These are phyloP conservation scores for Galago senegalensis DNA, from an alignment of 2,797 vertebrate species.

Conservation along the genomic window DNA sequence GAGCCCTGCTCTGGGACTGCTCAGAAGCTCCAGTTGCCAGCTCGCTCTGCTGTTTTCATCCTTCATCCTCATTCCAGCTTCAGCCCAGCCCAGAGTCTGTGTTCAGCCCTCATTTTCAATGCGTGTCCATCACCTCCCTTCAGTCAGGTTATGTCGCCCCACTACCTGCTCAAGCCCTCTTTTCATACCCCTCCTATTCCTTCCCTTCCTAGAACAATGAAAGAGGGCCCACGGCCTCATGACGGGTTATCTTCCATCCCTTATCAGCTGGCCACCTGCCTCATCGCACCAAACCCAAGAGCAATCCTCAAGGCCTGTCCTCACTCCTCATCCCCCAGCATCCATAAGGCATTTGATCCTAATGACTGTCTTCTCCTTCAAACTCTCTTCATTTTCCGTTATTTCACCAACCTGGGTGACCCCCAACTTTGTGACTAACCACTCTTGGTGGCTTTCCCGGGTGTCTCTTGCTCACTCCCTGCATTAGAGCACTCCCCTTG, in stretches of 20 bases:
- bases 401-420: neutral
- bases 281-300: neutral
- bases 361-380: neutral
- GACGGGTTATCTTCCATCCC: too few relatives aligned
- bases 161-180: neutral
- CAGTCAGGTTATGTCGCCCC: neutral
- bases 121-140: fast-evolving
- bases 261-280: too few relatives aligned
- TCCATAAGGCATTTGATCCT: neutral
- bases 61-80: neutral
- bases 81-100: neutral
- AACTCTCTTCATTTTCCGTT: neutral
- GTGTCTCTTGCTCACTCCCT: neutral
- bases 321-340: neutral
- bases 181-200: neutral
- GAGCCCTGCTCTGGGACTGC: neutral
- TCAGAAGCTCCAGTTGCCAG: neutral
- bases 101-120: neutral
- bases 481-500: neutral
- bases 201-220: neutral
- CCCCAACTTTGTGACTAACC: neutral
- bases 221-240: neutral
- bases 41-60: neutral
- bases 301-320: neutral
- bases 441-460: neutral